A percentile compares a stretch with the other conserved stretches of the same genome.
Conservation (phyloP, 2,888 invertebrate species). For the Bellardia pandia region DNA sequence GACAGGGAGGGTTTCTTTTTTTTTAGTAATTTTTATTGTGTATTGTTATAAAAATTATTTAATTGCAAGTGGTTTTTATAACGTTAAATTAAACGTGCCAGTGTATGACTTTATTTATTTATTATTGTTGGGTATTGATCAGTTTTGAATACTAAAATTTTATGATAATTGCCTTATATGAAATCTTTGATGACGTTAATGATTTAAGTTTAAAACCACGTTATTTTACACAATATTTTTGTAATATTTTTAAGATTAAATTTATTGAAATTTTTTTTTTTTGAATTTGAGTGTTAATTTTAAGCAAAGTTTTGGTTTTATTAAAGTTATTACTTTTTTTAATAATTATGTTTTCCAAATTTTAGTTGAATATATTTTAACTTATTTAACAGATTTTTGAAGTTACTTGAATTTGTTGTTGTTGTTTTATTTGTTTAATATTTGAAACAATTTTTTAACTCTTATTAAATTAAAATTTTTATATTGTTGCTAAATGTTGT, state of each 20-base stretch:
- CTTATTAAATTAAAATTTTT: no score
- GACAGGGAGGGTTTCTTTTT: not conserved
- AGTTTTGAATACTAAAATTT: slow-evolving; percentile 21
- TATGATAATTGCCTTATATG: slow-evolving; percentile 7
- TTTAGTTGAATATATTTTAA: no score
- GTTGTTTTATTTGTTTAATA: no score
- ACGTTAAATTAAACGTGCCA: slow-evolving; percentile 51
- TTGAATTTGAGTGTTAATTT: not conserved
- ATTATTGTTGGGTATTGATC: slow-evolving; percentile 13
- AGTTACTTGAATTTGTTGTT: no score
- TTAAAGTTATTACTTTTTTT: no score
- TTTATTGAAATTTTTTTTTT: not conserved
- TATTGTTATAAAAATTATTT: slow-evolving; percentile 2
- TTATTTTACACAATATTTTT: slow-evolving; percentile 16
- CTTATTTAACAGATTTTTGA: no score
- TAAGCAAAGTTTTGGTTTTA: not conserved
- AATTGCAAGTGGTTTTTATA: slow-evolving; percentile 34
- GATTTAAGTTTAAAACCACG: slow-evolving; percentile 16
- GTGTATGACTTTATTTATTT: slow-evolving; percentile 31
- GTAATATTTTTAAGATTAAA: not conserved
- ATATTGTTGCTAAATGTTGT: no score
- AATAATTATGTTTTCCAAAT: no score
- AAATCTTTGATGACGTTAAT: not conserved
- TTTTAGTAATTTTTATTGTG: slow-evolving; percentile 14
- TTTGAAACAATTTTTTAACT: no score